phyloP scores from a whole-genome alignment of 2,888 invertebrate species.

The Odontocolon sp. region DNA sequence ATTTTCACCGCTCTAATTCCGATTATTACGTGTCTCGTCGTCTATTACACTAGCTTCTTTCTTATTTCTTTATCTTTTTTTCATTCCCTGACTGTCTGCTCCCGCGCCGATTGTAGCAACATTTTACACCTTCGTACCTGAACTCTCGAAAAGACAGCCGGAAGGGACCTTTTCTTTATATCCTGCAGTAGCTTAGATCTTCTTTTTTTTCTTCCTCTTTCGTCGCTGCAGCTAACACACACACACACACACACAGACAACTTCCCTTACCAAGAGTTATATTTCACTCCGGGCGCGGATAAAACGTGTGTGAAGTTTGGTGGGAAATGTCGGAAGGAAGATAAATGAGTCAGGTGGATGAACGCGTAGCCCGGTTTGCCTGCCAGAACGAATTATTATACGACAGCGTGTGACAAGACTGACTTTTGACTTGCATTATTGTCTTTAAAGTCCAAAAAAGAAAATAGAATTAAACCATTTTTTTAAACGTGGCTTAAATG shows the following conservation, averaged over 20 bases:
- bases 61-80: conserved; percentile 26
- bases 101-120: conserved; percentile 46
- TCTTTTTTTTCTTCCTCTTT: conserved; percentile 47
- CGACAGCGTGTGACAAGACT: conserved; percentile 57
- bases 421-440: conserved; percentile 55
- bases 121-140: conserved; percentile 54
- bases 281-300: conserved; percentile 59
- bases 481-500: no score
- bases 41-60: conserved; percentile 37
- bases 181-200: conserved; percentile 60
- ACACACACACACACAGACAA: conserved; percentile 4
- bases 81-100: conserved; percentile 35
- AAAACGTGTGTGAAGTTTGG: conserved; percentile 61
- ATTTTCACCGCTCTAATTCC: conserved; percentile 45
- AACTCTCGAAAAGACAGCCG: conserved; percentile 58
- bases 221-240: conserved; percentile 41
- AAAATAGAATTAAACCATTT: no score
- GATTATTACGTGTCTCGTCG: conserved; percentile 28
- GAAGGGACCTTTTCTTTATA: conserved; percentile 61
- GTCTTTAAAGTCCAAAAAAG: no score
- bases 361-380: conserved; percentile 57
- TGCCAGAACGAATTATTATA: conserved; percentile 58
- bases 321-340: conserved; percentile 62
- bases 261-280: conserved; percentile 45
- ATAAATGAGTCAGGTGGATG: conserved; percentile 64